Base-by-base conservation (phyloP, 2,888 invertebrate genomes). In the Pristionchus maxplancki region DNA sequence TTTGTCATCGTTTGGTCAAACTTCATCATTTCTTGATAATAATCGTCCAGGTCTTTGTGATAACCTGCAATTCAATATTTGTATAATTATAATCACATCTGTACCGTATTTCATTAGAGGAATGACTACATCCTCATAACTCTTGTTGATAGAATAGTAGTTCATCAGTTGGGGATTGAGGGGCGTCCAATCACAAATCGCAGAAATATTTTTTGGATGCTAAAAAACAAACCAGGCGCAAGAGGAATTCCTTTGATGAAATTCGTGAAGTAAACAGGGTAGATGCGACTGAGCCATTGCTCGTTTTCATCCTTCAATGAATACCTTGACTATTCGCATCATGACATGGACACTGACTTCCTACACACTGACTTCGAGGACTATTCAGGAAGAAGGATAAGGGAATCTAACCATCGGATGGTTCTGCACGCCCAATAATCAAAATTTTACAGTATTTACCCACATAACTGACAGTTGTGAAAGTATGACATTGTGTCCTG, bases 141-240 rank as follows among this genome's bases (percentile, higher is more conserved):
- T 85, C 28, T 87, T 87, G 34, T 87, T 87, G 48, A 87, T 71
- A 13, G 86, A 87, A 34, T 87, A 87, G 86, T 87, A 87, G 50
- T 87, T 87, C 71, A 87, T 67, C 24, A 71, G 20, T 3, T 71
- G 34, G 44, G 44, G 71, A 28, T 87, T 9, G 71, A 87, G n/a
- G 4, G 71, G 34, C 2, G 13, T 0, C 86, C 86, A 87, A 87
- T 87, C 86, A 71, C 1, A 48, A 71, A 28, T 31, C n/a, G n/a
- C n/a, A 34, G 3, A 17, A 58, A 13, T 31, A 11, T 58, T 31
- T 67, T 67, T 13, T 34, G n/a, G 37, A 37, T 6, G 13, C 58
- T 5, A 58, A 2, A 58, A 58, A 37, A 58, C 13, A 3, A 58
- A 87, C 86, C 86, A 64, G 48, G 71, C 17, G 81, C 88, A 1